Evolutionary conservation across 1,140 invertebrate genomes (phyloP).

Genomic region (Scylla paramamosain): DNA sequence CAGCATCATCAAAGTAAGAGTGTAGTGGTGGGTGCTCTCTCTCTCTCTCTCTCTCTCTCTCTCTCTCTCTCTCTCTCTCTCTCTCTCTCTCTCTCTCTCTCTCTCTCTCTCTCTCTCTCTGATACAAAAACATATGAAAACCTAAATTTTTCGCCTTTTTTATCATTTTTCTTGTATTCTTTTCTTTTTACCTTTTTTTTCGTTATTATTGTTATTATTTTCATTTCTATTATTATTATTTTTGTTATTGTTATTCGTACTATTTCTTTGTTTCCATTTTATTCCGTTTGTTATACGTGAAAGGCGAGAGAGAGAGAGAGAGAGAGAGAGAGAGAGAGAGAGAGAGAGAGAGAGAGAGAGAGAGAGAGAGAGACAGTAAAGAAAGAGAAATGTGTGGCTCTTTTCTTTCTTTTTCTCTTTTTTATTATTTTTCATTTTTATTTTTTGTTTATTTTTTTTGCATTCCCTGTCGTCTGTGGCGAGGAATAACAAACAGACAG

Average conservation of each 20-base stretch:
- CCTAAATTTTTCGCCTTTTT: background rate
- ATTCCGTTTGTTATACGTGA: background rate
- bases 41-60: conserved; percentile 24
- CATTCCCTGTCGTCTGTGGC: too few species aligned
- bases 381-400: too few species aligned
- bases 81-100: conserved; percentile 56
- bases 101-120: conserved; percentile 49
- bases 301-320: background rate
- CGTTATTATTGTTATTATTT: too few species aligned
- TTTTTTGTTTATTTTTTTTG: too few species aligned
- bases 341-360: too few species aligned
- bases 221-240: background rate
- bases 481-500: background rate
- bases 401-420: too few species aligned
- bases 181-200: too few species aligned
- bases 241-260: background rate
- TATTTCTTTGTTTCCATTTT: background rate
- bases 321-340: too few species aligned
- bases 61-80: conserved; percentile 45
- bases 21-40: background rate
- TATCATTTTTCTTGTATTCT: background rate
- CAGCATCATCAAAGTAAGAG: background rate
- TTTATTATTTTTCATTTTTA: too few species aligned
- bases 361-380: too few species aligned
- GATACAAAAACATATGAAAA: too few species aligned